Evolutionary conservation across 1,140 invertebrate species (phyloP), one percentile per base, ranked within the genome.

Genomic region (Magallana gigas): DNA sequence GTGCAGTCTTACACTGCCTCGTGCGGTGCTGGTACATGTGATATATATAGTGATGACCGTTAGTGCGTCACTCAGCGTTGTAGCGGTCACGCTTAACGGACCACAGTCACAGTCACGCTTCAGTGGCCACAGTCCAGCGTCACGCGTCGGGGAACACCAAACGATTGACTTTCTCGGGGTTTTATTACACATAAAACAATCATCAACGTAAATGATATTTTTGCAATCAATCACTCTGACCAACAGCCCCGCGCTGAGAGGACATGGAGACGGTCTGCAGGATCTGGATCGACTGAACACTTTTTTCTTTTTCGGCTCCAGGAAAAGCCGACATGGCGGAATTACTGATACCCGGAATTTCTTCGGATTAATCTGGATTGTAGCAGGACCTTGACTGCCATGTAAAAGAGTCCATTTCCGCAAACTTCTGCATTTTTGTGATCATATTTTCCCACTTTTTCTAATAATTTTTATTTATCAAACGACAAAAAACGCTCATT

Each of bases 181-280:
- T 76, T 76, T 76, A 76, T 76, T 76, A 23, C 23, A 23, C 68
- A 76, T 76, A 76, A 62, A 76, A 76, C 68, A 76, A 76, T 76
- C 68, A 76, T 76, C 5, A 76, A 76, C 68, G 36, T 76, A 76
- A 76, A 36, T 23, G 68, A 76, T 76, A 76, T 76, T 76, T 62
- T 76, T 76, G 68, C 68, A 12, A 76, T 76, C 68, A 76, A 76
- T 76, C 68, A 76, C 36, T 29, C 11, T 29, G 36, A 76, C 36
- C 23, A 12, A 76, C 68, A 76, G 8, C 68, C 23, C 68, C 8
- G 12, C 68, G 68, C 23, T 29, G 68, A 48, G 5, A 48, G 36
- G 11, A 76, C 8, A 9, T 76, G 36, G 36, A 36, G 23, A 76
- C 23, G 68, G 1, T 36, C 36, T 36, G 6, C 29, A 11, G 64